These are phyloP conservation scores for Pseudachorutes palmiensis DNA, from an alignment of 1,140 invertebrate species.

Conservation along the genomic window DNA sequence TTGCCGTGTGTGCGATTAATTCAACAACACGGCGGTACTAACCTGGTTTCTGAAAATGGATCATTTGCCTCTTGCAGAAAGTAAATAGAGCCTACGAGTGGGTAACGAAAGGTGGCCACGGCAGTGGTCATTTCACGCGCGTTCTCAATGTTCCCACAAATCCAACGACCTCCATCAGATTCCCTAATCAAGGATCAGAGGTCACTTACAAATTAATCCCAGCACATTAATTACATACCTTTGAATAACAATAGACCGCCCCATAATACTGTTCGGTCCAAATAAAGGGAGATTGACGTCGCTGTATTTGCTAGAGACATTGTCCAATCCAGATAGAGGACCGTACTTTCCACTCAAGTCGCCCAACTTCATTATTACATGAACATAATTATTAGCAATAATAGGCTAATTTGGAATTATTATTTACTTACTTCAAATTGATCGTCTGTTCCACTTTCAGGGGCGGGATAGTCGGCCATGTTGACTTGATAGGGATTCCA, in stretches of 20 bases:
- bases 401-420: no score
- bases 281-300: slow-evolving; percentile 80
- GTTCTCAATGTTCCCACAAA: slow-evolving; percentile 48
- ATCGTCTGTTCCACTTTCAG: slow-evolving; percentile 64
- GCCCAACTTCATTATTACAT: slow-evolving; percentile 48
- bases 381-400: no score
- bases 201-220: neutral
- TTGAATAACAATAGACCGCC: slow-evolving; percentile 73
- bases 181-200: slow-evolving; percentile 18
- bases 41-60: slow-evolving; percentile 69
- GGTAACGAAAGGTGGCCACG: slow-evolving; percentile 57
- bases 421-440: slow-evolving; percentile 65
- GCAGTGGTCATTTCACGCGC: slow-evolving; percentile 42
- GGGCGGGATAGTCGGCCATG: slow-evolving; percentile 38
- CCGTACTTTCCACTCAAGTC: slow-evolving; percentile 80
- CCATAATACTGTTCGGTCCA: slow-evolving; percentile 66
- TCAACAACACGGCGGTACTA: slow-evolving; percentile 34
- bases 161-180: slow-evolving; percentile 43
- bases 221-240: slow-evolving; percentile 48
- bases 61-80: slow-evolving; percentile 72
- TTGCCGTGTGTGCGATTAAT: neutral
- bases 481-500: slow-evolving; percentile 49
- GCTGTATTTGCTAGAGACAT: slow-evolving; percentile 47
- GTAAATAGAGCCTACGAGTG: slow-evolving; percentile 74
- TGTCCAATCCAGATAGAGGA: slow-evolving; percentile 39